phyloP scores from a whole-genome alignment of 2,888 invertebrate genomes.

The Lingula anatina region DNA sequence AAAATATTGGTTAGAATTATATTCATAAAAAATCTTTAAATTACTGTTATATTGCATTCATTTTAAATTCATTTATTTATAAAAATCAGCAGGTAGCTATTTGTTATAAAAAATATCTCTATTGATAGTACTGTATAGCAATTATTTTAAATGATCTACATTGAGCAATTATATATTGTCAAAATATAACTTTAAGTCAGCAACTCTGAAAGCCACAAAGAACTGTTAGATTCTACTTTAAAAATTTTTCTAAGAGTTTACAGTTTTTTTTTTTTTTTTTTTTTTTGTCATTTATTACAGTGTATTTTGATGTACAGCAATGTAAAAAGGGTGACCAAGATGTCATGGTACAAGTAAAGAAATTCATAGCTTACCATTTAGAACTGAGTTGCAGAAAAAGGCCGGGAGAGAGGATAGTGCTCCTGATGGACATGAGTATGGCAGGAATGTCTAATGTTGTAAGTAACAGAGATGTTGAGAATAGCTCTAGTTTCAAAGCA shows the following conservation, averaged over 20 bases:
- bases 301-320: constrained; percentile 76
- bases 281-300: too few relatives aligned
- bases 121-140: too few relatives aligned
- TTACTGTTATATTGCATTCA: background rate
- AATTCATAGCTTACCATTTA: constrained; percentile 79
- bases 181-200: too few relatives aligned
- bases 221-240: background rate
- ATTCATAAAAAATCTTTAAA: background rate
- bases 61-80: background rate
- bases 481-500: too few relatives aligned
- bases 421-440: constrained; percentile 87
- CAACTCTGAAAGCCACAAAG: background rate
- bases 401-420: constrained; percentile 67
- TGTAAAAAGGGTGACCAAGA: constrained; percentile 74
- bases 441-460: constrained; percentile 77
- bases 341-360: constrained; percentile 71
- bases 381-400: constrained; percentile 58
- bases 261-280: constrained; percentile 7
- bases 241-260: background rate
- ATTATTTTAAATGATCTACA: too few relatives aligned
- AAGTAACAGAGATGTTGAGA: too few relatives aligned
- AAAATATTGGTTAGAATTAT: background rate
- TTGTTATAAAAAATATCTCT: background rate
- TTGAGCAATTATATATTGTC: too few relatives aligned
- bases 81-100: background rate